Base-by-base conservation (phyloP, 2,888 invertebrate species). In the Archips xylosteana region DNA sequence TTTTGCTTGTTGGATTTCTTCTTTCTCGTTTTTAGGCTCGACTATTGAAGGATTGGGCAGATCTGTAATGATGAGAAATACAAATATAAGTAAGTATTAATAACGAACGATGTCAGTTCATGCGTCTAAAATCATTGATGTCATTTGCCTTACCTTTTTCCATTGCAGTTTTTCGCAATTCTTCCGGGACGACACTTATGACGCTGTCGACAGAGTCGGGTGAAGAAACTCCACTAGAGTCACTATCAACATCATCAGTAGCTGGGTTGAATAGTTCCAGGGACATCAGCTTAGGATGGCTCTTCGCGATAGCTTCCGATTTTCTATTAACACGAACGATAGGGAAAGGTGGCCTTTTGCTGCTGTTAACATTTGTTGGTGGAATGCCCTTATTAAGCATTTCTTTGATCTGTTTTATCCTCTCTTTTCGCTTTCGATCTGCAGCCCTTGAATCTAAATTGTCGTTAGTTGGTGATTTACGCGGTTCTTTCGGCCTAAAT, bases 241-340 rank as follows among this genome's bases (percentile, higher is more conserved):
- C 98, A 82, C 98, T 98, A 86, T 98, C 98, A 88, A 98, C 95
- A 82, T 98, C 98, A 85, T 98, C 98, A 6, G 97, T 97, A 83
- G 98, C 98, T 1, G 98, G 98, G 90, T 98, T 98, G 84, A 98
- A 98, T 3, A 98, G 92, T 84, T 98, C 98, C 72, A 98, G 88
- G 1, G 97, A 96, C 83, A 98, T 95, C 15, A 98, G 90, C 77
- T 97, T 96, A 0, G 97, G 97, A 71, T 97, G 92, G 61, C 96
- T 95, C 80, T 96, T 96, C 0, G 96, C 96, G 34, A 96, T 94
- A 0, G 95, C 94, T 76, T 96, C 96, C 4, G 95, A 84, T 88
- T 96, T 95, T 78, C 94, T 93, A 60, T 94, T 91, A 61, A 97
- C 95, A 65, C 97, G 94, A 0, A 98, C 97, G 78, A 98, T 95